Conservation (phyloP, 2,113 vertebrate genomes). For the Sardina pilchardus region DNA sequence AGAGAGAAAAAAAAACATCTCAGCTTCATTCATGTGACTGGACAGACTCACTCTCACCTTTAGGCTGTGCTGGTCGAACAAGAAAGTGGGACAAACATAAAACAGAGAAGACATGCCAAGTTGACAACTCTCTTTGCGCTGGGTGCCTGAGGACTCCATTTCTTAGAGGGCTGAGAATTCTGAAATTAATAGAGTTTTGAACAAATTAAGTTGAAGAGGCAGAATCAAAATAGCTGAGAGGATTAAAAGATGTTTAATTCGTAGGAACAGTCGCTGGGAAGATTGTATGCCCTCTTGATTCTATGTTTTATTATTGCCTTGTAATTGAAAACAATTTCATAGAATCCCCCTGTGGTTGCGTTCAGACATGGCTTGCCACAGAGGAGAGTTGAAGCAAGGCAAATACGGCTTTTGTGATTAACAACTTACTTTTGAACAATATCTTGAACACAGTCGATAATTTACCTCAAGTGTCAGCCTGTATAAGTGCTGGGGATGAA, state of each 20-base stretch:
- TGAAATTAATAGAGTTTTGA: conserved; percentile 59
- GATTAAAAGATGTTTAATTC: conserved; percentile 65
- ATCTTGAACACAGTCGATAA: conserved; percentile 5
- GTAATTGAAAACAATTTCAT: conserved; percentile 57
- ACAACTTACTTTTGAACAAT: conserved; percentile 40
- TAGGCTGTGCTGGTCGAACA: conserved; percentile 32
- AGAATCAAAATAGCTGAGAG: conserved; percentile 59
- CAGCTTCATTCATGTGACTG: conserved; percentile 54
- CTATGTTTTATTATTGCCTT: conserved; percentile 51
- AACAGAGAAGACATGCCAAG: conserved; percentile 33
- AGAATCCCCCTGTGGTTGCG: conserved; percentile 45
- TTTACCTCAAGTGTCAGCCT: neutral
- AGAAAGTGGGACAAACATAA: conserved; percentile 24
- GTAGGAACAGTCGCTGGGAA: conserved; percentile 59
- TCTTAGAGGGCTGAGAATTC: conserved; percentile 47
- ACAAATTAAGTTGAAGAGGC: conserved; percentile 58
- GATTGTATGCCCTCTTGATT: conserved; percentile 33
- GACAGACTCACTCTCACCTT: conserved; percentile 42
- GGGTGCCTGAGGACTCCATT: conserved; percentile 35
- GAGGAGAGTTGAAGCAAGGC: conserved; percentile 27
- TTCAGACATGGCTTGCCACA: conserved; percentile 42
- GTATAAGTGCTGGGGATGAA: neutral
- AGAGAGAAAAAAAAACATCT: neutral
- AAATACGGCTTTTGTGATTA: conserved; percentile 39
- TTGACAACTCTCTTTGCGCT: conserved; percentile 54